Conservation (phyloP, 2,113 vertebrate genomes). For the Thermophis baileyi region DNA sequence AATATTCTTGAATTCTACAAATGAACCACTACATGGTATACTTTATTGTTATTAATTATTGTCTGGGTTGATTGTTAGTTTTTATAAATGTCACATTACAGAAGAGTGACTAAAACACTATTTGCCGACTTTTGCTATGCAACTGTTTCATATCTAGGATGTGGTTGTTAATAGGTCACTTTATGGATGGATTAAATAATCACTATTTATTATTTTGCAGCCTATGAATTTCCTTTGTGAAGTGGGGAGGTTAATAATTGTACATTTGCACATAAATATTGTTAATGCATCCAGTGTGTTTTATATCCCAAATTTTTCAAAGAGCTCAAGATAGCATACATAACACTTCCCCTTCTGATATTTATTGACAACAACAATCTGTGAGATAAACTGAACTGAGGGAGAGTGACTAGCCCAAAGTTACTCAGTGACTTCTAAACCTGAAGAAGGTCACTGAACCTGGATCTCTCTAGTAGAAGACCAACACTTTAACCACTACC, state of each 20-base stretch:
- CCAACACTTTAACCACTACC: not conserved
- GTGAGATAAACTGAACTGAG: not conserved
- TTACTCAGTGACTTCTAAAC: not conserved
- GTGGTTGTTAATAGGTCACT: not conserved
- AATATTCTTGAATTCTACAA: slow-evolving; percentile 65
- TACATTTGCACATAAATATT: not conserved
- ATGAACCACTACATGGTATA: slow-evolving; percentile 55
- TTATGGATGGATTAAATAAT: not conserved
- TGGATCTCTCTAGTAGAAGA: not conserved
- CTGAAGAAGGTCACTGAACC: not conserved
- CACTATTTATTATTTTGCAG: slow-evolving; percentile 24
- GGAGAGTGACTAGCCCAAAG: not conserved
- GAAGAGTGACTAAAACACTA: slow-evolving; percentile 38
- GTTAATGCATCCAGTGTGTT: not conserved
- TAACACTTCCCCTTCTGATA: not conserved
- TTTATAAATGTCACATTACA: slow-evolving; percentile 50
- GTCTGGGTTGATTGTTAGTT: slow-evolving; percentile 27
- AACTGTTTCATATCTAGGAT: slow-evolving; percentile 28
- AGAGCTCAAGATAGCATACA: not conserved
- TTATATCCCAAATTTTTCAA: not conserved
- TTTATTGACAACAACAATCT: not conserved
- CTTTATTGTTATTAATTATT: slow-evolving; percentile 66
- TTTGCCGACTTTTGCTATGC: slow-evolving; percentile 16
- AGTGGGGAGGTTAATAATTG: not conserved
- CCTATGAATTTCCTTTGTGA: slow-evolving; percentile 9